Base-by-base conservation (phyloP, 2,888 invertebrate species). In the Acleris emargana region DNA sequence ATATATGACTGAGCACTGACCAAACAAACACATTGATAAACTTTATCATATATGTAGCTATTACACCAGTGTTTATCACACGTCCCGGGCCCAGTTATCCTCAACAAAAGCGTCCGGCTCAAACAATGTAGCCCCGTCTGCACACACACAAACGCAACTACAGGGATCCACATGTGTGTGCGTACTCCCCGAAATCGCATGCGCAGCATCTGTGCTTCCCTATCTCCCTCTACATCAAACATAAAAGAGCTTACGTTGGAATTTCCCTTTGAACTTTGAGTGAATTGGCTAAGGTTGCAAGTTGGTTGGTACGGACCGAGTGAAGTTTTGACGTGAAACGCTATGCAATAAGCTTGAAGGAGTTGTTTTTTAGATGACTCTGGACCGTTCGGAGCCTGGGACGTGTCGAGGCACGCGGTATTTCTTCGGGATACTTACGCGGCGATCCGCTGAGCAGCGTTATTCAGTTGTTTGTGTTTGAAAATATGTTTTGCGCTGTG, bases 171-270 rank as follows among this genome's bases (percentile, higher is more conserved):
- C 70, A 69, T 68, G 64, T 74, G 70, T 76, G 78, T 74, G 32
- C 32, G 76, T 54, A 62, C 68, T 58, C 67, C 58, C 68, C 70
- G 50, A 80, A 80, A 81, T 77, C 91, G 91, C 91, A 91, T 91
- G 91, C 91, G 81, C 89, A 89, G 89, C 92, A 90, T 91, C 91
- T 90, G 88, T 87, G 84, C 83, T 79, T 83, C 86, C 84, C 86
- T 86, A 83, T 84, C 84, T 86, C 75, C 54, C 68, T 71, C 67
- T 62, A 57, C 53, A 4, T 16, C 50, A 68, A 60, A 57, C 58
- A n/a, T 59, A 69, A 72, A 84, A 81, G 58, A 76, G 51, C 69
- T 3, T 71, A 74, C 73, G 53, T 52, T 5, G 2, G 6, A 45
- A 55, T 9, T 17, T 28, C 11, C 73, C 55, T 67, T 71, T 69